These are phyloP conservation scores for Lates japonicus DNA, from an alignment of 2,797 vertebrate genomes.

Conservation along the genomic window DNA sequence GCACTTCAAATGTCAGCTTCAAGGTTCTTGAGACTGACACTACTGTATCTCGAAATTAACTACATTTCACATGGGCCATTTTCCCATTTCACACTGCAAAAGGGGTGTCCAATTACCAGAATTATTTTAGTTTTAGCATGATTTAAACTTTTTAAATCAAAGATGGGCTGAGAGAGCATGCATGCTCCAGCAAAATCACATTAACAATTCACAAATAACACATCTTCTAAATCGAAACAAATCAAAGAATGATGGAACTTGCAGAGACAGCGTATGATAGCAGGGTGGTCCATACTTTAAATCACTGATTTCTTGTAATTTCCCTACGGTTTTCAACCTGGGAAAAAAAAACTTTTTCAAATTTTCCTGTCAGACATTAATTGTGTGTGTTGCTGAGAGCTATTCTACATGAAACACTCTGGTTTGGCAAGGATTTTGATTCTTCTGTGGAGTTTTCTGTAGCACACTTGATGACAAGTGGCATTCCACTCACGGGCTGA, in stretches of 20 bases:
- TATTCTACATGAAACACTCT: conserved; percentile 3
- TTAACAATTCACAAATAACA: neutral
- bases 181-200: neutral
- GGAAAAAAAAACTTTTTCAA: neutral
- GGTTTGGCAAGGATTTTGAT: conserved; percentile 25
- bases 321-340: neutral
- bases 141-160: neutral
- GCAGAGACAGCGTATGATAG: neutral
- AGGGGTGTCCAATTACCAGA: neutral
- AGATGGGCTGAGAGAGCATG: neutral
- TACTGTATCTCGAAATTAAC: neutral
- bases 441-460: conserved; percentile 33
- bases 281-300: neutral
- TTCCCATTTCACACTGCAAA: neutral
- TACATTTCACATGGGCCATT: neutral
- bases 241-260: neutral
- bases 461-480: conserved; percentile 68
- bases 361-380: neutral
- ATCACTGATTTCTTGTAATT: neutral
- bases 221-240: neutral
- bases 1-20: neutral
- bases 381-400: neutral
- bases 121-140: neutral
- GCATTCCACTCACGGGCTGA: conserved; percentile 67
- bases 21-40: neutral